Conservation (phyloP, 2,113 vertebrate species). For the Pteronura brasiliensis region DNA sequence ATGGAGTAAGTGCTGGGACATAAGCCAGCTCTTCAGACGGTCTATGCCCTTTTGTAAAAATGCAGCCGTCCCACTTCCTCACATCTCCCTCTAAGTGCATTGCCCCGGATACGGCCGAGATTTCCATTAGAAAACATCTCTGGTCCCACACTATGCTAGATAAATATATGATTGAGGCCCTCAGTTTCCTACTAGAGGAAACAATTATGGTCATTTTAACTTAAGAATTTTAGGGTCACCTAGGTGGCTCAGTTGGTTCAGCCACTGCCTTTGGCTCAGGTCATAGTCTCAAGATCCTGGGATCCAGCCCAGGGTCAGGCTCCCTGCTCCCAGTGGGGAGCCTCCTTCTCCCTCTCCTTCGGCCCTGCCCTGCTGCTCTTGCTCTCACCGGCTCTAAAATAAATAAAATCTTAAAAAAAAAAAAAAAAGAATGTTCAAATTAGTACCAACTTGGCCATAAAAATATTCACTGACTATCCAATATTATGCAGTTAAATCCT, state of each 20-base stretch:
- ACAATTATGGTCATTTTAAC: neutral
- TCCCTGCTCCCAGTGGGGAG: neutral
- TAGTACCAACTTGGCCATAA: neutral
- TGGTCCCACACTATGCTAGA: neutral
- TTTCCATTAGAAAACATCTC: neutral
- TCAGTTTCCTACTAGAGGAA: neutral
- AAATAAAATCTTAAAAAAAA: neutral
- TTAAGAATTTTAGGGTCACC: neutral
- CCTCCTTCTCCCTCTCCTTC: neutral
- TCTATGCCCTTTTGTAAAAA: neutral
- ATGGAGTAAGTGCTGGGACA: neutral
- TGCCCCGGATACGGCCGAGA: neutral
- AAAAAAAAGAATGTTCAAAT: neutral
- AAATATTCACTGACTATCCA: neutral
- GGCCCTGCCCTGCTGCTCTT: neutral
- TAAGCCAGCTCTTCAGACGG: neutral
- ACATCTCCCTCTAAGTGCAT: neutral
- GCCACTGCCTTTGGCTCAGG: neutral
- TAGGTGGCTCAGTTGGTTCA: neutral
- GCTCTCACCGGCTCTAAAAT: neutral
- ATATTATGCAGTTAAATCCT: neutral
- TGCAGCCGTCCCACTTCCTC: neutral
- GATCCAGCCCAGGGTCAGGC: neutral
- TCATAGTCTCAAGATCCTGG: neutral
- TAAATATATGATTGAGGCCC: neutral